A percentile compares a stretch with the other conserved stretches of the same genome.
These are phyloP conservation scores for Crematogaster levior DNA, from an alignment of 2,888 invertebrate species.

Conservation along the genomic window DNA sequence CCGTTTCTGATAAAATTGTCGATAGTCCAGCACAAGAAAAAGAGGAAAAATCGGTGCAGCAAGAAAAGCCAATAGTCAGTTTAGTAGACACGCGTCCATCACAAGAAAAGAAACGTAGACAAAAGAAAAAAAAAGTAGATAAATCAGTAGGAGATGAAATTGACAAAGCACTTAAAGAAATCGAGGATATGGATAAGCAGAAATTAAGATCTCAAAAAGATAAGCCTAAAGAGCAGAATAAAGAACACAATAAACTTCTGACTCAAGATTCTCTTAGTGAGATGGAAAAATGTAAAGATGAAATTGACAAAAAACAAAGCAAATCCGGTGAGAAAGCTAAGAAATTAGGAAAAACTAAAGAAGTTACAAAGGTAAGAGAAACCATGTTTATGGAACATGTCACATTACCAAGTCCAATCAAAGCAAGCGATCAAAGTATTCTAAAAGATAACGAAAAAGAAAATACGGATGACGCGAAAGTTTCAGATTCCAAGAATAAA, in stretches of 20 bases:
- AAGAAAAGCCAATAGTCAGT: constrained; percentile 40
- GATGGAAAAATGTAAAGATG: constrained; percentile 54
- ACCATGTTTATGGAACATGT: not conserved
- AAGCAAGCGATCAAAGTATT: constrained; percentile 47
- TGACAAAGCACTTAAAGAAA: constrained; percentile 86
- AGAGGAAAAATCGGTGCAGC: constrained; percentile 52
- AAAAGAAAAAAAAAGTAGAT: constrained; percentile 81
- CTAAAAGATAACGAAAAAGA: constrained; percentile 46
- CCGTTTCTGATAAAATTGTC: not conserved
- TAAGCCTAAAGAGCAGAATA: constrained; percentile 74
- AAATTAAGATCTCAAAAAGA: constrained; percentile 77
- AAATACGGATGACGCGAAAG: constrained; percentile 37
- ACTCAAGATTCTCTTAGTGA: constrained; percentile 27
- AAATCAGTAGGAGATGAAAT: constrained; percentile 85
- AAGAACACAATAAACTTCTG: constrained; percentile 45
- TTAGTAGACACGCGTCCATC: not conserved
- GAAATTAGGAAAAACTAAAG: constrained; percentile 74
- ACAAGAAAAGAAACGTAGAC: constrained; percentile 78
- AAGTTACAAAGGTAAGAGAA: constrained; percentile 53
- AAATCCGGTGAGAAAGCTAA: constrained; percentile 46
- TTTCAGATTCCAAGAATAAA: constrained; percentile 32
- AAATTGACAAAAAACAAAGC: constrained; percentile 55
- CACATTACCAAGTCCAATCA: not conserved
- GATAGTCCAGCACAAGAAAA: constrained; percentile 15
- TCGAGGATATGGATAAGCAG: constrained; percentile 83